Percentiles rank a stretch among this genome's conserved stretches.
These are phyloP conservation scores for Lagopus muta DNA, from an alignment of 2,113 vertebrate species.

Conservation along the genomic window DNA sequence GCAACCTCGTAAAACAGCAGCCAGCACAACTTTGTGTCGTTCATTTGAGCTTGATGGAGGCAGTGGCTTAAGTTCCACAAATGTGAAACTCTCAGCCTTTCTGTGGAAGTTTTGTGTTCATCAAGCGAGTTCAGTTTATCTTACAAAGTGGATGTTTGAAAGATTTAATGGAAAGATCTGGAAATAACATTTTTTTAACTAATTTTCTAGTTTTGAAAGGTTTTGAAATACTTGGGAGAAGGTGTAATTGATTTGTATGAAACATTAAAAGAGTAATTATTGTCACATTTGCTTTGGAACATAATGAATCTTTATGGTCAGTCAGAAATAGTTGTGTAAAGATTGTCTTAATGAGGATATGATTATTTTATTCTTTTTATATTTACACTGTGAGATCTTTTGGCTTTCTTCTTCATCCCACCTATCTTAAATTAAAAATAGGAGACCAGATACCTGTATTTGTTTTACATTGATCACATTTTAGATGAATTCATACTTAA, in stretches of 20 bases:
- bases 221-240: constrained; percentile 48
- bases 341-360: not conserved
- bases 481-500: not conserved
- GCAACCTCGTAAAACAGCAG: not conserved
- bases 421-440: not conserved
- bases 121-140: not conserved
- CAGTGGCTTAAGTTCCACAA: not conserved
- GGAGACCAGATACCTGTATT: not conserved
- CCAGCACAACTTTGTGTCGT: not conserved
- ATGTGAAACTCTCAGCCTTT: constrained; percentile 1
- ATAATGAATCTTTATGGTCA: constrained; percentile 27
- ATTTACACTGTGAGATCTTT: constrained; percentile 11
- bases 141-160: not conserved
- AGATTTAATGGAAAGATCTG: not conserved
- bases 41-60: not conserved
- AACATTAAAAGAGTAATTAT: constrained; percentile 26
- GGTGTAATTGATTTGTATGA: not conserved
- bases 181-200: not conserved
- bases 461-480: not conserved
- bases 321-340: constrained; percentile 14
- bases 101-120: constrained; percentile 29
- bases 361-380: constrained; percentile 45
- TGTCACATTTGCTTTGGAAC: constrained; percentile 55
- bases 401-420: constrained; percentile 34
- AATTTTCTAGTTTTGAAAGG: constrained; percentile 4